phyloP scores from a whole-genome alignment of 1,140 invertebrate genomes.

The Sitophilus oryzae region DNA sequence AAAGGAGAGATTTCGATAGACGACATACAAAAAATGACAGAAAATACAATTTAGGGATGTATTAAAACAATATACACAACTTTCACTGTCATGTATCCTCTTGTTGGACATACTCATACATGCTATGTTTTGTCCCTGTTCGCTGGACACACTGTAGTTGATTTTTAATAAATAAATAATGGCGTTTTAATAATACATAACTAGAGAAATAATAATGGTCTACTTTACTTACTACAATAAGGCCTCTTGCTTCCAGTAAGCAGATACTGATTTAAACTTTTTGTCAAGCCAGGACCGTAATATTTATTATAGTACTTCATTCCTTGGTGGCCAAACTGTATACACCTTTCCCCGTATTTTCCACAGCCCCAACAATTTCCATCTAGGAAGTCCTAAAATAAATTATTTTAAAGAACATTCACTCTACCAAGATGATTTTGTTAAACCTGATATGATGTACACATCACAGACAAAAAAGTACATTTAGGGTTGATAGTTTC shows the following conservation, averaged over 20 bases:
- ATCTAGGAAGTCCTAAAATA: conserved; percentile 56
- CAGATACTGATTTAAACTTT: conserved; percentile 59
- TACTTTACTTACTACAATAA: conserved; percentile 66
- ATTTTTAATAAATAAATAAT: not conserved
- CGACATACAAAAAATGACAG: too few species aligned
- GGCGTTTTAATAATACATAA: too few species aligned
- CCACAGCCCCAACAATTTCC: conserved; percentile 71
- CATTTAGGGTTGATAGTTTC: conserved; percentile 76
- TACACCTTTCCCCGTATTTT: conserved; percentile 55
- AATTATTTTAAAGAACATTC: conserved; percentile 7
- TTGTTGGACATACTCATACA: too few species aligned
- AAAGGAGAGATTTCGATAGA: too few species aligned
- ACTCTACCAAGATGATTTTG: conserved; percentile 4
- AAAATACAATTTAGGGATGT: too few species aligned
- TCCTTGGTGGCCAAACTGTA: conserved; percentile 63
- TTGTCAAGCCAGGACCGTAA: conserved; percentile 29
- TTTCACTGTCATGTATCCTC: too few species aligned
- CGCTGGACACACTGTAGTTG: too few species aligned
- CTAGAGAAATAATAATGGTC: too few species aligned
- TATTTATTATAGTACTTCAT: conserved; percentile 49
- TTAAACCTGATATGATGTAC: conserved; percentile 64
- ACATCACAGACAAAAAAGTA: conserved; percentile 69
- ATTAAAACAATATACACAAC: too few species aligned
- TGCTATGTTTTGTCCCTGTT: too few species aligned
- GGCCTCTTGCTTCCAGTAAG: conserved; percentile 61